Base-by-base conservation (phyloP, 2,888 invertebrate species). In the Acheta domesticus region DNA sequence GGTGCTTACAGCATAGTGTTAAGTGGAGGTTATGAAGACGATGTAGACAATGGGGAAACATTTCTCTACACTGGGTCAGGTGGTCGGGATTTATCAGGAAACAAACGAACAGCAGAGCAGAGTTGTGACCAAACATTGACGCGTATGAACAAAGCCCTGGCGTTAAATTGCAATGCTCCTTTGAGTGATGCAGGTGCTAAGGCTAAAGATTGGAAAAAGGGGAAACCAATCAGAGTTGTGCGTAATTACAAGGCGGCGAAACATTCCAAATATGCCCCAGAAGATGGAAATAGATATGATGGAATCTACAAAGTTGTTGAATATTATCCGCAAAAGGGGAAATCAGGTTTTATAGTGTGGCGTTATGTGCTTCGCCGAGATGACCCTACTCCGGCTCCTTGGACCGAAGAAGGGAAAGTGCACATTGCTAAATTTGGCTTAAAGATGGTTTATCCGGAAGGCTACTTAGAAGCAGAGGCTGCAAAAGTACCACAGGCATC, bases 291-390 rank as follows among this genome's bases (percentile, higher is more conserved):
- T 81, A 87, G 95, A 82, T 96, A 96, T 85, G 96, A 96, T 85
- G 96, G 96, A 0, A 91, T 95, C 78, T 96, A 96, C 86, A 96
- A 96, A 88, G 92, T 96, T 0, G 93, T 94, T 1, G 94, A 93
- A 84, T 96, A 95, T 85, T 95, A 93, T 87, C 93, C 93, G 0
- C 92, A 93, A 85, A 91, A 89, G 80, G 95, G 94, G 0, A 89
- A 92, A 84, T 93, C 94, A 2, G 95, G 95, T 0, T 94, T 91
- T 85, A 88, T 90, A 12, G 93, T 96, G 49, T 96, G 95, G 95
- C 91, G 93, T 80, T 96, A 93, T 85, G 85, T 93, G 73, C 85
- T 96, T 81, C 88, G 92, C 76, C 87, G 96, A 78, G 96, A 96
- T 85, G 96, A 96, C 86, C 91, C 92, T 0, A 87, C 84, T 4